These are phyloP conservation scores for Anniella stebbinsi DNA, from an alignment of 2,797 vertebrate species.

Conservation along the genomic window DNA sequence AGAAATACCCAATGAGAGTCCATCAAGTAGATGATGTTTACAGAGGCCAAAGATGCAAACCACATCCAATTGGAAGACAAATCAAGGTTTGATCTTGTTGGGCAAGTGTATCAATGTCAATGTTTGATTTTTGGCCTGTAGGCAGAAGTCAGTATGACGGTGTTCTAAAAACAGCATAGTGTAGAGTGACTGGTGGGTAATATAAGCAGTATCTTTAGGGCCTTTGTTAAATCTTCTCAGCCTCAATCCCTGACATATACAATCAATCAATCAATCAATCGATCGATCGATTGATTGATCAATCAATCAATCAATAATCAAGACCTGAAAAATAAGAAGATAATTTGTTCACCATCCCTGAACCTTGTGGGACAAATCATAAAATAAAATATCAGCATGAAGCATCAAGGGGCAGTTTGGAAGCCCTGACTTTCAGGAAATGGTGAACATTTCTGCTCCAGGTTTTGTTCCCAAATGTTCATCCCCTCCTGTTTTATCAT, in stretches of 20 bases:
- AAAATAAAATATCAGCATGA: not conserved
- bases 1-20: too few species aligned
- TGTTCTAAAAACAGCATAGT: not conserved
- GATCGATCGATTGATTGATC: too few species aligned
- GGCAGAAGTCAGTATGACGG: not conserved
- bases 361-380: not conserved
- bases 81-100: not conserved
- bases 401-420: not conserved
- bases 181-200: not conserved
- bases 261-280: too few species aligned
- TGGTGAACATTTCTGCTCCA: not conserved
- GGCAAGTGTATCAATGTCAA: not conserved
- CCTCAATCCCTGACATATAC: not conserved
- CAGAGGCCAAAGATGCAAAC: not conserved
- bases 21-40: not conserved
- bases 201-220: not conserved
- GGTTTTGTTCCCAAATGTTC: not conserved
- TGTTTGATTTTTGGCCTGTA: not conserved
- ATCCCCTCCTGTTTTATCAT: not conserved
- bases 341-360: not conserved
- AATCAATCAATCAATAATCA: not conserved
- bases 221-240: not conserved
- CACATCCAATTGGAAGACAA: not conserved
- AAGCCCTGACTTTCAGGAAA: not conserved
- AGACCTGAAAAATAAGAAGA: not conserved